Evolutionary conservation across 2,888 invertebrate species (phyloP), one percentile per base, ranked within the genome.

Genomic region (Ophioninae sp.): DNA sequence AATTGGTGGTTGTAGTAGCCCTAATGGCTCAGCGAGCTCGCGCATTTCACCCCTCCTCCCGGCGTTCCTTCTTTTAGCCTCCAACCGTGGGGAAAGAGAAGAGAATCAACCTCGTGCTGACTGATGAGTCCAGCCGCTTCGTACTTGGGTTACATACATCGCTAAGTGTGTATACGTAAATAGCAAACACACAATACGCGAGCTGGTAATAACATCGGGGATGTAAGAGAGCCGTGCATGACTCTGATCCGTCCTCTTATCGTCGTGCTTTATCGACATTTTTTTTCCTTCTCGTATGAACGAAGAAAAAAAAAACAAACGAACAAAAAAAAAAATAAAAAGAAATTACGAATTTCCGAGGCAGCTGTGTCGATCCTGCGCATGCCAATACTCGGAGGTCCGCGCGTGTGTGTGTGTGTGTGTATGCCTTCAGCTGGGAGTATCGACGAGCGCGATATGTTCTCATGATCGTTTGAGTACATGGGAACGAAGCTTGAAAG

Each of bases 1-100:
- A 92, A 92, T 92, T 92, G 91, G 90, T 90, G 92, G 91, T 90
- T 92, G 91, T 88, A 89, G 87, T 87, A 87, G 87, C 79, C 88
- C 90, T 91, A 91, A 92, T 92, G 91, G 89, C 89, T 88, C 88
- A 82, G 86, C 87, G 87, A 86, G 87, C 87, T 88, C 79, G 67
- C 79, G 81, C 70, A 69, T 74, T 79, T 79, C 81, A 80, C 62
- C 79, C 82, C 67, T 69, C 61, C 7, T 6, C 37, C 13, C 17
- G 0, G 62, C 57, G 44, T n/a, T 64, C 37, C 65, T 50, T 81
- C 70, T 20, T 17, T 72, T 13, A 69, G 7, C 65, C 57, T 62
- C 67, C 74, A 67, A 67, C 68, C 61, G 75, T 30, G 62, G 72
- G 50, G 67, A 70, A 57, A 50, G 62, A 82, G 68, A 17, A 30